Evolutionary conservation across 2,888 invertebrate genomes (phyloP), one percentile per base, ranked within the genome.

Genomic region (Epinotia bilunana): DNA sequence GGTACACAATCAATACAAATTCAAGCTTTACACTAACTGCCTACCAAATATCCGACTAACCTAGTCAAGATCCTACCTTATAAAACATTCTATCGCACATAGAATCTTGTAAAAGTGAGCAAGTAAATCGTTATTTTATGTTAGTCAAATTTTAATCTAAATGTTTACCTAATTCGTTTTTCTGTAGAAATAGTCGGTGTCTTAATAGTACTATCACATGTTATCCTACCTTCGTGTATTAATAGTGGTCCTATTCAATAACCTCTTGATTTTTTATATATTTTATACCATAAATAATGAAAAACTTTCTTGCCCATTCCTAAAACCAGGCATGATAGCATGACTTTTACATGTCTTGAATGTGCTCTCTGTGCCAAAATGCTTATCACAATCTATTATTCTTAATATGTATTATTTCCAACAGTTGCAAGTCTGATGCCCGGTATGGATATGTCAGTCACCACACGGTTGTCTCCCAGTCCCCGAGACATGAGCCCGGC

Each of bases 401-500:
- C 23, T 72, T 12, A 63, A 68, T 5, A 57, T 72, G 58, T 78
- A 76, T 81, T 79, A 73, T 82, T 84, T 80, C 80, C 83, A 74
- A 87, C 93, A 94, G 94, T 94, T 86, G 92, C 93, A 85, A 91
- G 90, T 85, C 83, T 94, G 86, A 94, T 94, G 91, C 93, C 94
- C 55, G 94, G 94, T 76, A 92, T 95, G 88, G 96, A 96, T 84
- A 90, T 96, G 82, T 95, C 96, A 77, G 95, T 96, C 80, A 94
- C 96, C 76, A 95, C 96, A 78, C 95, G 95, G 78, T 92, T 96
- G 78, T 95, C 96, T 79, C 96, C 96, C 73, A 96, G 96, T 87
- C 96, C 96, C 76, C 93, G 96, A 77, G 96, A 96, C 81, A 94
- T 95, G 88, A 95, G 95, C 84, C 95, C 95, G 73, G 95, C 95